Base-by-base conservation (phyloP, 2,113 vertebrate genomes). In the Mixornis gularis region DNA sequence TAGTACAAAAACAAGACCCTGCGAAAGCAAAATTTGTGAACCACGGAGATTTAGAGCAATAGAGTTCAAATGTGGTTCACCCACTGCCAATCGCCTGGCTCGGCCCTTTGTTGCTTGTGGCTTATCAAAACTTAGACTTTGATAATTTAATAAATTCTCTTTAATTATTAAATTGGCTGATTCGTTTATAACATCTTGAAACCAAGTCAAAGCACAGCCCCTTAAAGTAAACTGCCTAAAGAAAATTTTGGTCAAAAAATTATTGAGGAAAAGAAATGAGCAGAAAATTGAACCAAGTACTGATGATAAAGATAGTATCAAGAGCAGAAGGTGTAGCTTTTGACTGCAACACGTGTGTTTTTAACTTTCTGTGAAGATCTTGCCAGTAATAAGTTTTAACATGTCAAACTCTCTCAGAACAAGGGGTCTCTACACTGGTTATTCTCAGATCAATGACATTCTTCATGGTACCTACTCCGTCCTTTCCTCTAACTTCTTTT, bases 311-410 rank as follows among this genome's bases (percentile, higher is more conserved):
- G 5, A 5, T 63, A 46, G 7, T 8, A 52, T 17, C 18, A 53
- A 77, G 65, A 77, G 32, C 46, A 73, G 14, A 48, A 69, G 6
- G 20, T 38, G 20, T 65, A 25, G 12, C 18, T 79, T 60, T 65
- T 74, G 22, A 49, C 27, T 87, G 43, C 38, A 73, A 51, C 17
- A 21, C 0, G 0, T 8, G 3, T 0, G 1, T 10, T 49, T 62
- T 46, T 34, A n/a, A 78, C 20, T 55, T 91, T 55, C 59, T 36
- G 9, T 34, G 36, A 79, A 69, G 11, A 51, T 19, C 58, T 82
- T 58, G 25, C 32, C 55, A 70, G 40, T 46, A 7, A 32, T 5
- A 48, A 83, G 9, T 3, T 80, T 83, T 78, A 40, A 43, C 29
- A 36, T 9, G 3, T n/a, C 49, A 55, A 17, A 29, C 20, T 52